Base-by-base conservation (phyloP, 2,113 vertebrate species). In the Rhodinocichla rosea region DNA sequence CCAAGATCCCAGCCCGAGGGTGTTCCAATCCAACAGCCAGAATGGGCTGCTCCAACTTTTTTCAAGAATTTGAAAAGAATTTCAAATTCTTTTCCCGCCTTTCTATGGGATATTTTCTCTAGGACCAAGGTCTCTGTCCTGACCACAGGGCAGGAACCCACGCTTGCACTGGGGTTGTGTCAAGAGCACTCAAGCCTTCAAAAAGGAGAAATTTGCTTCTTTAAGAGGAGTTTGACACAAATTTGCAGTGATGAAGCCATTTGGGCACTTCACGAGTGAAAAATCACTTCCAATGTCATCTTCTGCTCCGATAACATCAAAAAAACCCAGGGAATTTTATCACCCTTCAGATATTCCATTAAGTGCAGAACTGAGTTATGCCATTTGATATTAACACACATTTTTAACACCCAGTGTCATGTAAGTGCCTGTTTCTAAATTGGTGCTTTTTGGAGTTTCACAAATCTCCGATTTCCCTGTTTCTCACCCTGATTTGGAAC, bases 311-410 rank as follows among this genome's bases (percentile, higher is more conserved):
- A 83, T 74, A 64, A 37, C 37, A 45, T 39, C 0, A 37, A 63
- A 49, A 70, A 64, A 59, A 49, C 30, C 18, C 12, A 13, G 2
- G 4, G 65, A 65, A 79, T 81, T 95, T 77, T 53, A 86, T 65
- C 83, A 74, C 90, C n/a, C 79, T 89, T 86, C 83, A 86, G 93
- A 71, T 76, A 27, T 80, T 86, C 71, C 83, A 53, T 94, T 95
- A 88, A 60, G 45, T 13, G 53, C 13, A 3, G 63, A 39, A 65
- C 18, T 73, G 89, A 92, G 79, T 92, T 86, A 35, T 32, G 59
- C 67, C 1, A 0, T 80, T 91, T 83, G 91, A 77, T 94, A 90
- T 94, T 92, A 90, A 92, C 47, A 65, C 64, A 37, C 37, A 42
- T 92, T 83, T 95, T 83, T 94, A 95, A 92, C 67, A 65, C 32